phyloP scores from a whole-genome alignment of 2,113 vertebrate species.

The Anoura caudifer region DNA sequence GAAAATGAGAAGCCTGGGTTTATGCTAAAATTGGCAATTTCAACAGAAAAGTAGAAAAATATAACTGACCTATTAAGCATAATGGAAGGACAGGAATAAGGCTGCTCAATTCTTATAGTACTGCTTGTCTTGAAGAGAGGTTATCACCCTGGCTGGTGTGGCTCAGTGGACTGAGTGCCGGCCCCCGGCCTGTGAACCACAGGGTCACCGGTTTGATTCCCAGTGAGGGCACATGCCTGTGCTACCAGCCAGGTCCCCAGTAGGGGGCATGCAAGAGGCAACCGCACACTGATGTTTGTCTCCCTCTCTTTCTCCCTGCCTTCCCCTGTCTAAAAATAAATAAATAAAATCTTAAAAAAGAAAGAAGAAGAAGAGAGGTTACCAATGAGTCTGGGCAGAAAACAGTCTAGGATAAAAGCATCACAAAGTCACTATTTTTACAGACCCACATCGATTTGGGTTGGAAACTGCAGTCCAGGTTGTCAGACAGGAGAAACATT shows the following conservation, averaged over 20 bases:
- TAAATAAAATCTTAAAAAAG: too few relatives aligned
- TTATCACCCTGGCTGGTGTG: too few relatives aligned
- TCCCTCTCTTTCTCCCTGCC: too few relatives aligned
- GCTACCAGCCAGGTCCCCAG: too few relatives aligned
- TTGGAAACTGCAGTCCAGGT: neutral
- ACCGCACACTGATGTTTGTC: too few relatives aligned
- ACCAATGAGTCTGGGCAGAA: neutral
- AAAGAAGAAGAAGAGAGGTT: neutral
- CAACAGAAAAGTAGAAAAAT: neutral
- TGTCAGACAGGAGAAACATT: neutral
- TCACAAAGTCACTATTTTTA: neutral
- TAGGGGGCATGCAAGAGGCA: too few relatives aligned
- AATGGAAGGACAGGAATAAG: neutral
- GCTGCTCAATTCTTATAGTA: neutral
- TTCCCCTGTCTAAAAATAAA: too few relatives aligned
- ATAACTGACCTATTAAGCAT: neutral
- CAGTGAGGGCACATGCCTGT: too few relatives aligned
- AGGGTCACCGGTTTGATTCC: too few relatives aligned
- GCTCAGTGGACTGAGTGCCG: too few relatives aligned
- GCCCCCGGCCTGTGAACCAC: too few relatives aligned
- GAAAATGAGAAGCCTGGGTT: neutral
- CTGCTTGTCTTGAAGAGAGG: neutral
- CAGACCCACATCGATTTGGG: neutral
- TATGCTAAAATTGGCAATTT: constrained; percentile 10
- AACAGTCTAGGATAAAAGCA: neutral